phyloP scores from a whole-genome alignment of 2,113 vertebrate species.

The Datnioides undecimradiatus region DNA sequence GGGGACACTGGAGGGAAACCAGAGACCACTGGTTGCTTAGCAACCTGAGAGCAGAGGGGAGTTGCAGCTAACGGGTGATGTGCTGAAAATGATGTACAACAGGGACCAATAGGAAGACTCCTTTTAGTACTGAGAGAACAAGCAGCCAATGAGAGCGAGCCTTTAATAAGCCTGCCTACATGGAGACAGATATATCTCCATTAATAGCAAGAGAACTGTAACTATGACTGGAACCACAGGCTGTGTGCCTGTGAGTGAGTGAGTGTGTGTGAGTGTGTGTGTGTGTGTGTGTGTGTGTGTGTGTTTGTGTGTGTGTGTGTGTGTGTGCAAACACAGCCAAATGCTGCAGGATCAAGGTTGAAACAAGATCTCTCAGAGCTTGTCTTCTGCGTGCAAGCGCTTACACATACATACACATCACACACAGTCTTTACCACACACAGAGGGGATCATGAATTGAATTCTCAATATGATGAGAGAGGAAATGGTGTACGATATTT shows the following conservation, averaged over 20 bases:
- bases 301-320: constrained; percentile 19
- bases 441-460: constrained; percentile 43
- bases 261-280: constrained; percentile 14
- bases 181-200: constrained; percentile 76
- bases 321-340: constrained; percentile 41
- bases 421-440: constrained; percentile 30
- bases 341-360: constrained; percentile 59
- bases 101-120: constrained; percentile 58
- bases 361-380: constrained; percentile 54
- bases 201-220: constrained; percentile 78
- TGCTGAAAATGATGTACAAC: constrained; percentile 54
- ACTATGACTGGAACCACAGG: constrained; percentile 65
- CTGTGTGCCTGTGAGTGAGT: constrained; percentile 20
- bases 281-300: constrained; percentile 26
- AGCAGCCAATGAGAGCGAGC: constrained; percentile 65
- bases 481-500: constrained; percentile 59
- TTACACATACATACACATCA: constrained; percentile 6
- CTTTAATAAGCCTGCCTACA: constrained; percentile 60
- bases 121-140: constrained; percentile 35
- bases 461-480: constrained; percentile 44
- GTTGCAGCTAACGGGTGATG: constrained; percentile 70
- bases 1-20: constrained; percentile 47
- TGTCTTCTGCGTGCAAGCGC: neutral
- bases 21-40: constrained; percentile 87
- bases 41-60: constrained; percentile 84